phyloP scores from a whole-genome alignment of 2,113 vertebrate species.

The Pachyramphus minor region DNA sequence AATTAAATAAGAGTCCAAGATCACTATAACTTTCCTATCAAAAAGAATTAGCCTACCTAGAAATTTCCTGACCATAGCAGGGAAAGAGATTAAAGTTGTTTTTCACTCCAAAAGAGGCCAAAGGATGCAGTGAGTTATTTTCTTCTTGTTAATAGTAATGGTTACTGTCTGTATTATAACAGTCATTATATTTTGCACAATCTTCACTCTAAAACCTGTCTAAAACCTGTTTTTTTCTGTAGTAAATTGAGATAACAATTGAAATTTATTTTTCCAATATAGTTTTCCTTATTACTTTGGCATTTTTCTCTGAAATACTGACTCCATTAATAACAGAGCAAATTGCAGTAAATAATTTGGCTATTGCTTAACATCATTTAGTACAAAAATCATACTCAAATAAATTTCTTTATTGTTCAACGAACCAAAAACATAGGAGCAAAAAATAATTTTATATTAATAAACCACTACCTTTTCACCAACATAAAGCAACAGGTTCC shows the following conservation, averaged over 20 bases:
- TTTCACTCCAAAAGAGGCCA: background rate
- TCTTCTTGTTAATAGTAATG: background rate
- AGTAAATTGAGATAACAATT: background rate
- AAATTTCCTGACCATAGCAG: background rate
- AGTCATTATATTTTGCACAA: background rate
- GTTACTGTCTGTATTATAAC: background rate
- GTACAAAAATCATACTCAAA: background rate
- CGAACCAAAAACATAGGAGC: background rate
- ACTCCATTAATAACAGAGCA: background rate
- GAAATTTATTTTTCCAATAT: background rate
- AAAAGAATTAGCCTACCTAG: background rate
- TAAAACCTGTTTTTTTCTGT: background rate
- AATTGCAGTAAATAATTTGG: background rate
- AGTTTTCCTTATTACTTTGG: background rate
- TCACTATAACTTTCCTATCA: background rate
- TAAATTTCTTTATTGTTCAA: background rate
- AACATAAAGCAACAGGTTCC: background rate
- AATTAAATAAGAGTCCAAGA: conserved; percentile 26
- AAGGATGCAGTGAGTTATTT: background rate
- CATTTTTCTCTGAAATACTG: background rate
- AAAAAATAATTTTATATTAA: background rate
- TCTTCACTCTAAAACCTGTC: background rate
- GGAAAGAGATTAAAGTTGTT: background rate
- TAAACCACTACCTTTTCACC: background rate
- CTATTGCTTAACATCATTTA: background rate